Conservation (phyloP, 2,888 invertebrate genomes). For the Lepidonotus clava region DNA sequence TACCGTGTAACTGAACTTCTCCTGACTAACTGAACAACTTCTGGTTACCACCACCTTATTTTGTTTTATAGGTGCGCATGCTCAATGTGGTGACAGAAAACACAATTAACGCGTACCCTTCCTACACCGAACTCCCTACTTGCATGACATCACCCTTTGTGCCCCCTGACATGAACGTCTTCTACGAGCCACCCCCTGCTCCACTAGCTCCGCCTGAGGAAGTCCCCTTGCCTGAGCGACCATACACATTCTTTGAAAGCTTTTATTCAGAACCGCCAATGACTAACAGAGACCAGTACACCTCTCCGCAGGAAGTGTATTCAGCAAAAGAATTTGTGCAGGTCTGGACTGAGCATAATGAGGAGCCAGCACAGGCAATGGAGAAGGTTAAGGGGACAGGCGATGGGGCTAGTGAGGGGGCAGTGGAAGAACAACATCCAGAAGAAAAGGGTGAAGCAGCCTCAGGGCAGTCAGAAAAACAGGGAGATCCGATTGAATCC, state of each 20-base stretch:
- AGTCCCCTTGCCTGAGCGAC: constrained; percentile 16
- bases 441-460: not conserved
- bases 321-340: constrained; percentile 60
- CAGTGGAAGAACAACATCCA: not conserved
- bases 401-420: not conserved
- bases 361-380: not conserved
- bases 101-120: not conserved
- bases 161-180: constrained; percentile 52
- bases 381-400: not conserved
- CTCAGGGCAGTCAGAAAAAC: too few species aligned
- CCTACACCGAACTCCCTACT: not conserved
- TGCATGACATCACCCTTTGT: constrained; percentile 54
- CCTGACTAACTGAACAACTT: too few species aligned
- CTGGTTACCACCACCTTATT: too few species aligned
- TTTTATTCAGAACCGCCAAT: constrained; percentile 69
- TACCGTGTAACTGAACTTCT: too few species aligned
- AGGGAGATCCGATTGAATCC: too few species aligned
- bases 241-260: constrained; percentile 64
- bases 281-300: constrained; percentile 62
- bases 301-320: constrained; percentile 60
- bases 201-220: not conserved
- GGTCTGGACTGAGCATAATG: constrained; percentile 26
- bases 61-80: constrained; percentile 38
- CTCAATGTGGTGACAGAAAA: not conserved
- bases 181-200: constrained; percentile 23